These are phyloP conservation scores for Chaetophractus vellerosus DNA, from an alignment of 2,797 vertebrate species.

Conservation along the genomic window DNA sequence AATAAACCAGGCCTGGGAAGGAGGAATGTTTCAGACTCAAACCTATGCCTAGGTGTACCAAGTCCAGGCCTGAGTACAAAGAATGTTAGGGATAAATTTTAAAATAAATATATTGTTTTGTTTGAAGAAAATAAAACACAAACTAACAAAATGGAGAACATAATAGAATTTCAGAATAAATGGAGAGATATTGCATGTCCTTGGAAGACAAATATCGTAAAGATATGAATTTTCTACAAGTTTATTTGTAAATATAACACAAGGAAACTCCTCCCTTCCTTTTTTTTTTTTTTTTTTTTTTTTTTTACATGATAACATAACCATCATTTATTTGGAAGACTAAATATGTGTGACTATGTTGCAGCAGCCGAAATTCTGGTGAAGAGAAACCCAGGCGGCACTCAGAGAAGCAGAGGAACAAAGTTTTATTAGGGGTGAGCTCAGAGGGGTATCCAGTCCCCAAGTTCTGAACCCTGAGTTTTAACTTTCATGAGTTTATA, in stretches of 20 bases:
- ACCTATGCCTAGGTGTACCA: constrained; percentile 12
- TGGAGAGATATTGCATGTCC: background rate
- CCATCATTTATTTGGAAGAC: constrained; percentile 22
- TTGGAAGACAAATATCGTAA: background rate
- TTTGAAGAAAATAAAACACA: constrained; percentile 1
- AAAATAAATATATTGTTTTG: constrained; percentile 1
- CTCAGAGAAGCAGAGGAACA: too few species aligned
- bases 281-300: too few species aligned
- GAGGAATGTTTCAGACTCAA: constrained; percentile 64
- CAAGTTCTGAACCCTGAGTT: too few species aligned
- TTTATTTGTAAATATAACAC: background rate
- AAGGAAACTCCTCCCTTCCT: background rate
- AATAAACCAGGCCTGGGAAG: constrained; percentile 10
- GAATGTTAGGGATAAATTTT: constrained; percentile 45
- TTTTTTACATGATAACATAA: background rate
- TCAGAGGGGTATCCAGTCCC: too few species aligned
- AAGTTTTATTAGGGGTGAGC: too few species aligned
- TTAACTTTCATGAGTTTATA: too few species aligned
- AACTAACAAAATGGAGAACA: background rate
- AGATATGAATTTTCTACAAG: constrained; percentile 8
- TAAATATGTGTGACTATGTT: background rate
- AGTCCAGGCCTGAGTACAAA: constrained; percentile 18
- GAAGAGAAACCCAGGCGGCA: too few species aligned
- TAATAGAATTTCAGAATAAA: background rate
- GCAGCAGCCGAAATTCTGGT: too few species aligned